phyloP scores from a whole-genome alignment of 2,113 vertebrate species.

The Dasyurus viverrinus region DNA sequence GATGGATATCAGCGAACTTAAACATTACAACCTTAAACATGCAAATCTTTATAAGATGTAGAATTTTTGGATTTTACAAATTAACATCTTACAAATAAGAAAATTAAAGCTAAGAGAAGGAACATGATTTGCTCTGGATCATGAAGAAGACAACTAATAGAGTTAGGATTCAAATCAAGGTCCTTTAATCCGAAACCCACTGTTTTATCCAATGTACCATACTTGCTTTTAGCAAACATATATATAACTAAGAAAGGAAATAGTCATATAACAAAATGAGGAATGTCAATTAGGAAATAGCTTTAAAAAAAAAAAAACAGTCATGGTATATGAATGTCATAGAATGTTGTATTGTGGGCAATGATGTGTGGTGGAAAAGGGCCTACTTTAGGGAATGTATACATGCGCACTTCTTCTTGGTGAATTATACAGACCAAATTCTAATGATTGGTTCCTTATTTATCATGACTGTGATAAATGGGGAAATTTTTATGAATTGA shows the following conservation, averaged over 20 bases:
- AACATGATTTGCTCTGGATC: neutral
- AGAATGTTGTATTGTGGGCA: neutral
- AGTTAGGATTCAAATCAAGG: neutral
- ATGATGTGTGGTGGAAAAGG: neutral
- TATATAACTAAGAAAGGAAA: neutral
- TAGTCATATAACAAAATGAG: neutral
- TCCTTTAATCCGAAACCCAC: neutral
- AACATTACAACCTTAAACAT: neutral
- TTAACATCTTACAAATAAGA: neutral
- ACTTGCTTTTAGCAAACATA: neutral
- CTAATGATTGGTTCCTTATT: neutral
- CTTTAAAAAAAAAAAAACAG: neutral
- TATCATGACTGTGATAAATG: neutral
- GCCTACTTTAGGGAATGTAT: neutral
- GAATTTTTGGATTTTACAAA: neutral
- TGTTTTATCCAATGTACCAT: neutral
- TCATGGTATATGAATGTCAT: neutral
- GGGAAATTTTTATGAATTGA: neutral
- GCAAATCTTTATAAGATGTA: neutral
- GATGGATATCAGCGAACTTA: neutral
- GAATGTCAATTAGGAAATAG: neutral
- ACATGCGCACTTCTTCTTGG: neutral
- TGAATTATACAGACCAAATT: neutral
- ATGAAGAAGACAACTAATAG: neutral
- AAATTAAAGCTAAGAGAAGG: neutral